Percentiles rank a stretch among this genome's conserved stretches.
These are phyloP conservation scores for Seira musarum DNA, from an alignment of 2,888 invertebrate genomes.

Conservation along the genomic window DNA sequence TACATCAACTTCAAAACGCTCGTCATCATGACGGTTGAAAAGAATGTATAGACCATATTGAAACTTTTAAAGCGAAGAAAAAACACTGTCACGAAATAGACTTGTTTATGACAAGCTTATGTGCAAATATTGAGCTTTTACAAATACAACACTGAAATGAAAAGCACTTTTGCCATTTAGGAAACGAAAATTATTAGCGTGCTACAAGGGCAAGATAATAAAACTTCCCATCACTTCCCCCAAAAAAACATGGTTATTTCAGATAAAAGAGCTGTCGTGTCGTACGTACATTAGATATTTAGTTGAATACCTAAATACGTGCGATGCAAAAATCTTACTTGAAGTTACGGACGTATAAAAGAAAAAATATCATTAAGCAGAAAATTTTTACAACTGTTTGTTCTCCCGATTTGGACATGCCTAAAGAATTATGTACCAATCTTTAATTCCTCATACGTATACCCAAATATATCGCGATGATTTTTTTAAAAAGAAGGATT, in stretches of 20 bases:
- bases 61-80: neutral
- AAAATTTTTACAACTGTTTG: neutral
- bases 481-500: neutral
- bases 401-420: neutral
- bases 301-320: neutral
- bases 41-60: slow-evolving; percentile 16
- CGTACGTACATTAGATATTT: neutral
- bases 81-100: slow-evolving; percentile 34
- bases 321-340: neutral
- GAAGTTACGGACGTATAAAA: neutral
- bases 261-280: slow-evolving; percentile 12
- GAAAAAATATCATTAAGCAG: neutral
- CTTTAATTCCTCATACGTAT: neutral
- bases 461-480: neutral
- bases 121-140: slow-evolving; percentile 34
- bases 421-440: neutral
- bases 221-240: slow-evolving; percentile 50
- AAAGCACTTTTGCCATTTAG: slow-evolving; percentile 44
- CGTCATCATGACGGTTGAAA: neutral
- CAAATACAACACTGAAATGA: slow-evolving; percentile 28
- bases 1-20: slow-evolving; percentile 2
- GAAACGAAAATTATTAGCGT: slow-evolving; percentile 50
- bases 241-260: slow-evolving; percentile 37
- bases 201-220: slow-evolving; percentile 56
- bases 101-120: slow-evolving; percentile 52